Evolutionary conservation across 2,797 vertebrate species (phyloP), one percentile per base, ranked within the genome.

Genomic region (Amblyopsis hoosieri): DNA sequence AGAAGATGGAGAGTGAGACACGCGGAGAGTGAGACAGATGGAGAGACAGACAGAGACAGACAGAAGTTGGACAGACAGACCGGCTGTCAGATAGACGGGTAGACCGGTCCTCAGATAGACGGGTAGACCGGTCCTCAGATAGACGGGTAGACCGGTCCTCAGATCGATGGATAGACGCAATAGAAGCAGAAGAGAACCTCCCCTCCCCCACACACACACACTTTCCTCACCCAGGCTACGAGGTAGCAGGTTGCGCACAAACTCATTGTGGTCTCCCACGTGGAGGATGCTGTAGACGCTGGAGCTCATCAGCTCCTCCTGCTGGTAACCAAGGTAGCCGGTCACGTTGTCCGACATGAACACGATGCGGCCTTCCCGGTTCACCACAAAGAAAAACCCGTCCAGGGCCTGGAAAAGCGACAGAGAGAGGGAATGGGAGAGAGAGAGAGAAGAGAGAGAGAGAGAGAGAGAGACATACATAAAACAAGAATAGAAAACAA

Each of bases 231-330:
- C 95, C 61, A 97, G 87, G 81, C 96, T 98, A 81, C 95, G 97
- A n/a, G 96, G 97, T 68, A 98, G 92, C 73, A 98, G 90, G 78
- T 95, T 98, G 71, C 96, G 95, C 69, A 98, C 95, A 76, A 98
- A 97, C 75, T 97, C 95, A 0, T 96, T 95, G 66, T 98, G 97
- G 86, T 98, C 96, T 42, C 96, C 97, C 63, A 98, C 95, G 0
- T 98, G 97, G 56, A 98, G 93, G 89, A 98, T 95, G 91, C 95
- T 98, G 91, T 98, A 98, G 72, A 98, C 95, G 0, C 97, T 98
- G 17, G 95, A 96, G 76, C 94, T 95, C 95, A 98, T 97, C 69
- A 98, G 93, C 90, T 98, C 97, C 79, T 96, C 95, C 82, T 98
- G 96, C 75, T 91, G 87, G 75, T 98, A 98, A 46, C 96, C 96